Evolutionary conservation across 2,888 invertebrate genomes (phyloP), one percentile per base, ranked within the genome.

Genomic region (Rotaria magnacalcarata): DNA sequence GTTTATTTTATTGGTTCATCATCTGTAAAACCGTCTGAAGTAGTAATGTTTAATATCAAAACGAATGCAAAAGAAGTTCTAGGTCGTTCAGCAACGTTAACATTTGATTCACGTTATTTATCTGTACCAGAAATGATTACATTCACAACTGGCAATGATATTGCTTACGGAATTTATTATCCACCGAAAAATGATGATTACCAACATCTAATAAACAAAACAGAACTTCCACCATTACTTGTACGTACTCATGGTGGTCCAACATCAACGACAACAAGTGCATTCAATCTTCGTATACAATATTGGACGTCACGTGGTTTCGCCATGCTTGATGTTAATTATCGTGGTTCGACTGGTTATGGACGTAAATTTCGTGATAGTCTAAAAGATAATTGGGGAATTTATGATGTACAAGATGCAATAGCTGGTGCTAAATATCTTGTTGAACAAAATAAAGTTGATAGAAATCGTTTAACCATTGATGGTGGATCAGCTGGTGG

Each of bases 211-310:
- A 84, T 87, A 8, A 90, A 89, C 67, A 88, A 89, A 27, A 41
- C 19, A 34, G 67, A 67, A 0, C 88, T 89, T 3, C 91, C 92
- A 14, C 91, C 92, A 2, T 88, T 91, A 41, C 88, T 92, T 34
- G 89, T 92, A 7, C 88, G 89, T 84, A 90, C 90, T 50, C 92
- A 92, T 88, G 90, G 91, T n/a, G 92, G 92, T 3, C 92, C 92
- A 3, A 92, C 92, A 3, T 88, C 89, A 14, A 87, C 88, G 21
- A 89, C 90, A 21, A 87, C 87, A 41, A 88, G 88, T 85, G 88
- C 87, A 8, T 88, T 92, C 19, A 89, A 90, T 87, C 87, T 91
- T 52, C 89, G 89, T 87, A 90, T 90, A 50, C 91, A 91, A 88
- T 91, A 90, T 88, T 91, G 89, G 87, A 91, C 91, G 8, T 89